A percentile compares a stretch with the other conserved stretches of the same genome.
Conservation (phyloP, 2,113 vertebrate genomes). For the Campylorhamphus procurvoides region DNA sequence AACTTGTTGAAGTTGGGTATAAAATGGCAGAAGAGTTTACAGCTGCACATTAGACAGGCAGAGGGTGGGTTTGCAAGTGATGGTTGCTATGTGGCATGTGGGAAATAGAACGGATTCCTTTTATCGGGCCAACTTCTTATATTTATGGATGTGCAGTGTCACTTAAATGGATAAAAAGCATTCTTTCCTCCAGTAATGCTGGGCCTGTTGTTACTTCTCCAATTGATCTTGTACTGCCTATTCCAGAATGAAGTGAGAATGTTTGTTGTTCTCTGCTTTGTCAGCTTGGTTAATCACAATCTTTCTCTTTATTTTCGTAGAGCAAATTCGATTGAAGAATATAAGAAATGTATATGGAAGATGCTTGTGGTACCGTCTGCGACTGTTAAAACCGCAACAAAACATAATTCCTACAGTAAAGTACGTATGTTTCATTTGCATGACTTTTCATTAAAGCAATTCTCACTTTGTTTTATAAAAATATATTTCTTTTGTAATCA, state of each 20-base stretch:
- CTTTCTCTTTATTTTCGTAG: constrained; percentile 70
- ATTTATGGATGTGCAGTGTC: not conserved
- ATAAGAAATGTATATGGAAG: constrained; percentile 93
- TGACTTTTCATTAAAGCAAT: not conserved
- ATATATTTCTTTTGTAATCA: not conserved
- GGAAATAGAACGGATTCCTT: not conserved
- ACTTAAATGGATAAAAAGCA: not conserved
- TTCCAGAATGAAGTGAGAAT: not conserved
- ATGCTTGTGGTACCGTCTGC: constrained; percentile 95
- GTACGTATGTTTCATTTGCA: constrained; percentile 76
- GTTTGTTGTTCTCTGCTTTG: not conserved
- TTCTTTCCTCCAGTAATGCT: not conserved
- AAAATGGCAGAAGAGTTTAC: not conserved
- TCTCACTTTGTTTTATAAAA: not conserved
- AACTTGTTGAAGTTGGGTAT: not conserved
- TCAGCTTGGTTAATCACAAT: not conserved
- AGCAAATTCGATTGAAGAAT: constrained; percentile 95
- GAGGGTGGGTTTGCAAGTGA: not conserved
- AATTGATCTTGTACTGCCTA: not conserved
- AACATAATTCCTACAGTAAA: constrained; percentile 94
- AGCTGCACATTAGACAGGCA: rapidly evolving
- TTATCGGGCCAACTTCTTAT: not conserved
- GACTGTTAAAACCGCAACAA: constrained; percentile 93
- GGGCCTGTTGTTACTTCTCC: not conserved
- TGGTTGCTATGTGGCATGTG: not conserved